A percentile compares a stretch with the other conserved stretches of the same genome.
Evolutionary conservation across 2,113 vertebrate species (phyloP).

Genomic region (Lasiurus borealis): DNA sequence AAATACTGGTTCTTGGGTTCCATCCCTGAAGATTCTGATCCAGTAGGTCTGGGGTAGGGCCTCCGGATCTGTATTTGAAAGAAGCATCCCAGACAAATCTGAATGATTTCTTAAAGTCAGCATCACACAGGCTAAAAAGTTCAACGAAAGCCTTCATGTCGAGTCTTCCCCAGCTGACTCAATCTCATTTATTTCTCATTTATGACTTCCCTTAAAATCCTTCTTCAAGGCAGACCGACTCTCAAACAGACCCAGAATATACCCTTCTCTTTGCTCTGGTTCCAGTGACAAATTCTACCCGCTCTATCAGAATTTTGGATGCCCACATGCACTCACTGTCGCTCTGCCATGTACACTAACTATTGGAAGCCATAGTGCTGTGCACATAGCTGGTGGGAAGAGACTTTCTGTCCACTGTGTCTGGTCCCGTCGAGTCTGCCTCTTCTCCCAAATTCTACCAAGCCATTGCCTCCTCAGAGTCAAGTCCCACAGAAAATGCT

Average conservation of each 20-base stretch:
- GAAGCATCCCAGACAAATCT: neutral
- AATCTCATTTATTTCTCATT: neutral
- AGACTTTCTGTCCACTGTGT: neutral
- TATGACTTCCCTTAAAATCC: neutral
- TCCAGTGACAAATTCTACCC: conserved; percentile 44
- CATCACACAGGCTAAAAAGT: neutral
- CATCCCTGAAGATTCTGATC: neutral
- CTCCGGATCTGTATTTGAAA: conserved; percentile 9
- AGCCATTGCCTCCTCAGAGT: neutral
- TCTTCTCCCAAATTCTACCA: conserved; percentile 13
- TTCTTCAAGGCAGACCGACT: neutral
- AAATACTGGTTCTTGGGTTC: conserved; percentile 8
- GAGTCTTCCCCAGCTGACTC: neutral
- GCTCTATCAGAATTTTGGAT: neutral
- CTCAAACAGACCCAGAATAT: neutral
- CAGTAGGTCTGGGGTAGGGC: neutral
- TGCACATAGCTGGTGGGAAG: neutral
- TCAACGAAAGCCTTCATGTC: conserved; percentile 16
- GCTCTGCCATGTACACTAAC: neutral
- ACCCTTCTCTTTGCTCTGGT: conserved; percentile 40
- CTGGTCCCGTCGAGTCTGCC: neutral
- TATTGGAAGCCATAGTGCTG: neutral
- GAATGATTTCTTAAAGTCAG: neutral
- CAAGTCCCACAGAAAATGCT: neutral
- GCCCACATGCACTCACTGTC: neutral